Percentiles rank a stretch among this genome's conserved stretches.
These are phyloP conservation scores for Mellilla xanthometata DNA, from an alignment of 2,888 invertebrate species.

Conservation along the genomic window DNA sequence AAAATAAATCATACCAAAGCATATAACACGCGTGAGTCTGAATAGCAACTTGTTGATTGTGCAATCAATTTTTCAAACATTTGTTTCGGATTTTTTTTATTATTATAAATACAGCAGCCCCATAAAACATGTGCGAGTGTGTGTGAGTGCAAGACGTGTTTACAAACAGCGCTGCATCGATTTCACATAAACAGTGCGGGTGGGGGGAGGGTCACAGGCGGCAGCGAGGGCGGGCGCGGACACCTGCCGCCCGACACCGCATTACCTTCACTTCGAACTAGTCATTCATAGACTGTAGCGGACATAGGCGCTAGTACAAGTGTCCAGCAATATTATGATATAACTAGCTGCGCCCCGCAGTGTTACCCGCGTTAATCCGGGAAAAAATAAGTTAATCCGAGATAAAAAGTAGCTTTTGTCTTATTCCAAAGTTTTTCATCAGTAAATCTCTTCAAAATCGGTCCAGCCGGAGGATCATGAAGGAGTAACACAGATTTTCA, in stretches of 20 bases:
- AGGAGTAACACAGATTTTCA: too few species aligned
- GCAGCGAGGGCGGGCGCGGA: slow-evolving; percentile 31
- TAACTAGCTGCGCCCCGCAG: background rate
- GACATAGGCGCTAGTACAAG: too few species aligned
- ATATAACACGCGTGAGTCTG: background rate
- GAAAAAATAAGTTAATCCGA: too few species aligned
- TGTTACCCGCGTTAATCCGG: too few species aligned
- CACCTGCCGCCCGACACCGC: slow-evolving; percentile 14
- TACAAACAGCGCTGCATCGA: slow-evolving; percentile 80
- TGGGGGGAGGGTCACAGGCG: slow-evolving; percentile 10
- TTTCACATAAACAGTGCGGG: slow-evolving; percentile 73
- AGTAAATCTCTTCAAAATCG: too few species aligned
- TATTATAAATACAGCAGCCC: background rate
- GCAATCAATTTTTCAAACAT: background rate
- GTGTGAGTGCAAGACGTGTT: slow-evolving; percentile 58
- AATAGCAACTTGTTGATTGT: slow-evolving; percentile 48
- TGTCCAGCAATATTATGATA: background rate
- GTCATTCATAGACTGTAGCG: background rate
- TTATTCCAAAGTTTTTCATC: too few species aligned
- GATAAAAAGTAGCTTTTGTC: too few species aligned
- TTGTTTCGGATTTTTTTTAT: background rate
- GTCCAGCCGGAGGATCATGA: too few species aligned
- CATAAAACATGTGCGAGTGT: slow-evolving; percentile 13
- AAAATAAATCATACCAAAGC: too few species aligned
- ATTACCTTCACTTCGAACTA: background rate